Evolutionary conservation across 2,888 invertebrate genomes (phyloP), one percentile per base, ranked within the genome.

Genomic region (Dugesia japonica): DNA sequence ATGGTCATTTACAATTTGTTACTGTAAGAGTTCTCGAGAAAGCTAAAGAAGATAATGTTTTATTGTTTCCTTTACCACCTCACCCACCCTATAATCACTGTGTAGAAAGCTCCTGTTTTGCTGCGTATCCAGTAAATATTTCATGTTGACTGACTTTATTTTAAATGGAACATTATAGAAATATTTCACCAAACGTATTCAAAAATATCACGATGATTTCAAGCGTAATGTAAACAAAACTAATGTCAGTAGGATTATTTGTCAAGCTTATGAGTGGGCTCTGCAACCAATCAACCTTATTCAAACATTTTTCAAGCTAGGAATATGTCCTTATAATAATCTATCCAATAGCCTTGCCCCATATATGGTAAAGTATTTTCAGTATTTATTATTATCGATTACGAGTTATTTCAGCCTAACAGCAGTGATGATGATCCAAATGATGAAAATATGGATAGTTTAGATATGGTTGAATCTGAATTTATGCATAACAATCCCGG

Each of bases 11-110:
- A 31, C 77, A 76, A 38, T 77, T 33, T 38, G 73, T 77, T 9
- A 77, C 56, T 28, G 74, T 77, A 0, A 26, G 77, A 26, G 77
- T 77, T 23, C 33, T 77, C 0, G 76, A 77, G 13, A 33, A 71
- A 27, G 77, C 77, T 27, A 33, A 71, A 26, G 75, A 76, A 15
- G 76, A 77, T 9, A 76, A 77, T 27, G 42, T 77, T 26, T n/a
- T 77, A 15, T 42, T 77, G 17, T 77, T 77, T 71, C 77, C 77
- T 15, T 42, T 77, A 27, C 77, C 77, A n/a, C 77, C 77, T n/a
- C 77, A 77, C 76, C 76, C 72, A 9, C 74, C 76, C 9, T 76
- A 76, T 28, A 76, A 76, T 33, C 76, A 76, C 23, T 76, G 76
- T 26, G 76, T 76, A 7, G 76, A 76, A 33, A 76, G 73, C 23